Conservation (phyloP, 2,888 invertebrate genomes). For the Dendrolimus pini region DNA sequence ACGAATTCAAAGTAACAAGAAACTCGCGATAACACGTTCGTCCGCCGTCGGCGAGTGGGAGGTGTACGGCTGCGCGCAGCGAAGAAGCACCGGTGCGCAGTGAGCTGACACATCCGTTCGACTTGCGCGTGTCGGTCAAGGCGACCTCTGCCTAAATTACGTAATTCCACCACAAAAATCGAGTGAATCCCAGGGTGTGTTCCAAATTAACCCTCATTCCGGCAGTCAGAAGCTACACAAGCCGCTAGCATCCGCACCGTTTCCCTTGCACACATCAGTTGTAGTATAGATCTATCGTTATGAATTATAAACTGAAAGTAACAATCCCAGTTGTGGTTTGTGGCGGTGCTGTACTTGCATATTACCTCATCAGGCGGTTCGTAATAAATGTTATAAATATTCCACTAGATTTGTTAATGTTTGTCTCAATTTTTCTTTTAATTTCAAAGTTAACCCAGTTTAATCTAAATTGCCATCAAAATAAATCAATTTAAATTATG, state of each 20-base stretch:
- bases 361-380: conserved; percentile 74
- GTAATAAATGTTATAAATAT: conserved; percentile 26
- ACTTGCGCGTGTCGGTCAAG: conserved; percentile 72
- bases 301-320: conserved; percentile 72
- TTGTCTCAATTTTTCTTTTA: conserved; percentile 3
- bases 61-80: conserved; percentile 58
- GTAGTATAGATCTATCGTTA: conserved; percentile 35
- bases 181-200: conserved; percentile 66
- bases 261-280: conserved; percentile 23
- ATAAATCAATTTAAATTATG: conserved; percentile 11
- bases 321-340: conserved; percentile 70
- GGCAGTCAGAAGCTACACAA: conserved; percentile 44
- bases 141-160: conserved; percentile 72
- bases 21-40: conserved; percentile 62
- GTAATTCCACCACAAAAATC: conserved; percentile 63
- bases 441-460: neutral
- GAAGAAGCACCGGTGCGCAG: conserved; percentile 64
- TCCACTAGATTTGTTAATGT: conserved; percentile 11
- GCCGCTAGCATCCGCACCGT: conserved; percentile 29
- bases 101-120: conserved; percentile 69
- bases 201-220: conserved; percentile 46
- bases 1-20: conserved; percentile 68
- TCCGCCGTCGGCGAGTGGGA: conserved; percentile 58
- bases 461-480: neutral
- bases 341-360: conserved; percentile 70